These are phyloP conservation scores for Epizoanthus scotinus DNA, from an alignment of 92 coral and sea anemone species.

Conservation along the genomic window DNA sequence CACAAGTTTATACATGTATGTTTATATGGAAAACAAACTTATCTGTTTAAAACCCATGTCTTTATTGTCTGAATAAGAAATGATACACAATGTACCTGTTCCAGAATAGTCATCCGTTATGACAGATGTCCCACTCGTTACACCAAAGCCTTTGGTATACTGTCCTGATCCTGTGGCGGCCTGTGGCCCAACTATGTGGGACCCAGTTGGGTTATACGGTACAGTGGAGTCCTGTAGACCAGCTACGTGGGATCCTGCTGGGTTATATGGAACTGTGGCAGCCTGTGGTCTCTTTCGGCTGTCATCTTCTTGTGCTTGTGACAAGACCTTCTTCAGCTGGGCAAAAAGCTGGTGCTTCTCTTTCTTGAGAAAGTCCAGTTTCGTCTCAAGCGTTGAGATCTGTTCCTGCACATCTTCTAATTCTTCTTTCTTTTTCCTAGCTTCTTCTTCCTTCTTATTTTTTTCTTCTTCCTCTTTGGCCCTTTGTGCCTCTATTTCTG, in stretches of 20 bases:
- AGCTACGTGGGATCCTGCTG: not conserved
- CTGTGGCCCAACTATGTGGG: not conserved
- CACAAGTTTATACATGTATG: too few species aligned
- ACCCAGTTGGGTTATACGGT: conserved; percentile 21
- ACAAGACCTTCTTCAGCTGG: conserved; percentile 75
- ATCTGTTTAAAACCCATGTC: too few species aligned
- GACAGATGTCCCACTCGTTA: conserved; percentile 5
- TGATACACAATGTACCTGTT: conserved; percentile 4
- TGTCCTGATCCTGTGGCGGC: too few species aligned
- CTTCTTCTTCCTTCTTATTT: conserved; percentile 67
- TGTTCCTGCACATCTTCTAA: conserved; percentile 77
- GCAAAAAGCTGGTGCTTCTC: conserved; percentile 90
- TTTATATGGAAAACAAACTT: too few species aligned
- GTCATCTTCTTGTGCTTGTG: conserved; percentile 29
- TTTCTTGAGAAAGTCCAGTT: conserved; percentile 66
- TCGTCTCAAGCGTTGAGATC: conserved; percentile 70
- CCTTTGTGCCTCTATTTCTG: conserved; percentile 69
- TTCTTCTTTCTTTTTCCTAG: conserved; percentile 76
- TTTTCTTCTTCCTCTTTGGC: conserved; percentile 79
- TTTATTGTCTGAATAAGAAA: not conserved
- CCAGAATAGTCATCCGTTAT: not conserved
- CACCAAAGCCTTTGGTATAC: conserved; percentile 27
- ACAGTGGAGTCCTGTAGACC: conserved; percentile 15
- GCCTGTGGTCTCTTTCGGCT: conserved; percentile 37
- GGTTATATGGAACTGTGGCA: conserved; percentile 10